Base-by-base conservation (phyloP, 2,113 vertebrate species). In the Psephotus haematonotus region DNA sequence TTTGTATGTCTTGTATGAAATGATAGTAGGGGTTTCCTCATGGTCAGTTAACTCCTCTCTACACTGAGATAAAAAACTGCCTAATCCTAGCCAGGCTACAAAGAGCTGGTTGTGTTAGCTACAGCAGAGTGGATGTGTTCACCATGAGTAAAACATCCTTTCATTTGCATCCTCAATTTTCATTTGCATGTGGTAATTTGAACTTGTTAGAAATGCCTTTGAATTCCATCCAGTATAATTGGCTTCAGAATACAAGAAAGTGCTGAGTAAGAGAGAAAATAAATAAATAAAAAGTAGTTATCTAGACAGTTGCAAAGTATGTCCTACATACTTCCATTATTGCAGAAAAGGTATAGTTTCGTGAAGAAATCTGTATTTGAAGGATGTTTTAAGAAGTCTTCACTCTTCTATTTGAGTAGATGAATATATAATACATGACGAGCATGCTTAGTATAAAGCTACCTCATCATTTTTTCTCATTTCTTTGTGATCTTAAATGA, bases 401-500 rank as follows among this genome's bases (percentile, higher is more conserved):
- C 35, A 46, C 49, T 94, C 69, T 90, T 75, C n/a, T 20, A 18
- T 91, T 88, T 92, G 39, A 67, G 14, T 89, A 76, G 24, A 35
- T 43, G 19, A 82, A 68, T 94, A 89, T 80, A 64, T 79, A 96
- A 83, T 86, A 63, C n/a, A 91, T 80, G 7, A 23, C 62, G 43
- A 78, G 13, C 70, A 28, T 67, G 72, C 29, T 86, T 79, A 43
- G 41, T 68, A 70, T 80, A 92, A 91, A 95, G 57, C 57, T 86
- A 37, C 16, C 31, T 64, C 59, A 55, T 86, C 15, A 49, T 84
- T 81, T 76, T 72, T 94, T 76, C 92, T 95, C 37, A 55, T 94
- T 95, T 95, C 82, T 76, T 96, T 82, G 20, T 44, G 29, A 86
- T 70, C 43, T 78, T 89, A 92, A 91, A 92, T 91, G 55, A 77